Conservation (phyloP, 2,797 vertebrate genomes). For the Fratercula arctica region DNA sequence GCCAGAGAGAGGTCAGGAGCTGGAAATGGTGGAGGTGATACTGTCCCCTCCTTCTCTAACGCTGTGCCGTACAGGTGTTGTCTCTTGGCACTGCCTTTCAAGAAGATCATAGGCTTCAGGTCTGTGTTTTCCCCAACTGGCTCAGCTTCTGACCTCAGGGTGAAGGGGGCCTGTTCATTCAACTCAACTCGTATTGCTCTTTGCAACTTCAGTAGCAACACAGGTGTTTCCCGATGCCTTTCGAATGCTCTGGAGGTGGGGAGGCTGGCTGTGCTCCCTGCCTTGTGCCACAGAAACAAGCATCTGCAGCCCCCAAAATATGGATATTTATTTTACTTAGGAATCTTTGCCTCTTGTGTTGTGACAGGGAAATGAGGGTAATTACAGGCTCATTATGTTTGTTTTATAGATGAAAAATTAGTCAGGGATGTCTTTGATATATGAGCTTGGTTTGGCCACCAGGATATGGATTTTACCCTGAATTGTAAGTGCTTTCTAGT, state of each 20-base stretch:
- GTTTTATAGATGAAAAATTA: neutral
- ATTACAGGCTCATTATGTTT: neutral
- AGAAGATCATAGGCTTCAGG: neutral
- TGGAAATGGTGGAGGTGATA: neutral
- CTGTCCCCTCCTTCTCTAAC: neutral
- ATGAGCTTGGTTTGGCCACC: neutral
- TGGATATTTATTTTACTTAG: neutral
- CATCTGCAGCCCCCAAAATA: neutral
- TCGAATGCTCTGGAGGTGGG: neutral
- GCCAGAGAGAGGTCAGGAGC: neutral
- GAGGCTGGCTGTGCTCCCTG: neutral
- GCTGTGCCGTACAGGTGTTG: neutral
- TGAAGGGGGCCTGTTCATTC: accelerated
- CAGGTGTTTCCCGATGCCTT: neutral
- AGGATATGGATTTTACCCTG: neutral
- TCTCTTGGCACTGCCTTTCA: neutral
- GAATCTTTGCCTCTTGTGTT: neutral
- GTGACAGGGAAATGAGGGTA: neutral
- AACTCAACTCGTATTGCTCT: neutral
- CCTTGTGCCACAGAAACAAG: neutral
- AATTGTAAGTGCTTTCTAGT: neutral
- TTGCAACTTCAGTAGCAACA: neutral
- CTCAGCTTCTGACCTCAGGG: neutral
- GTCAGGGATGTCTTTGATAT: neutral
- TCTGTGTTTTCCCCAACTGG: neutral